Evolutionary conservation across 2,113 vertebrate genomes (phyloP).

Genomic region (Chelonoidis abingdonii): DNA sequence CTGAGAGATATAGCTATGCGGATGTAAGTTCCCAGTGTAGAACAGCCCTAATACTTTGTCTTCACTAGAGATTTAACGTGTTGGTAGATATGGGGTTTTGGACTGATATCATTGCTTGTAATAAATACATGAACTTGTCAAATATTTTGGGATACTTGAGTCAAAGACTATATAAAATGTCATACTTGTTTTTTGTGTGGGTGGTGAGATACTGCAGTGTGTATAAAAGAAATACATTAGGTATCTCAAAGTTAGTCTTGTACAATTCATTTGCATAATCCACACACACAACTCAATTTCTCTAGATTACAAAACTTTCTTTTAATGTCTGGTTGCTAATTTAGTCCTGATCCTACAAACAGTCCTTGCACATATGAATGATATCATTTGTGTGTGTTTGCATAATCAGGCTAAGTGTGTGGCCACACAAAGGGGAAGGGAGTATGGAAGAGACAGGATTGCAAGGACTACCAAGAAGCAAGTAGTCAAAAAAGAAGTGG

Average conservation of each 20-base stretch:
- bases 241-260: background rate
- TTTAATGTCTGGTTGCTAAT: background rate
- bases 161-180: background rate
- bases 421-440: background rate
- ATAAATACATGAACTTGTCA: background rate
- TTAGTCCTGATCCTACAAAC: background rate
- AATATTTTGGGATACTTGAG: background rate
- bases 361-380: background rate
- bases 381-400: background rate
- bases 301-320: background rate
- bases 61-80: background rate
- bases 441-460: background rate
- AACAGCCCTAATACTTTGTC: background rate
- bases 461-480: background rate
- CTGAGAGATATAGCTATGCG: background rate
- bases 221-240: background rate
- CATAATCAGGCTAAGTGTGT: background rate
- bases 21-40: background rate
- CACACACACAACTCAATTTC: background rate
- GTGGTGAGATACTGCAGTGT: background rate
- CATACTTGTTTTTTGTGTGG: background rate
- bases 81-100: background rate
- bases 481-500: background rate
- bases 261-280: background rate
- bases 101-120: background rate